These are phyloP conservation scores for Ophion costatus DNA, from an alignment of 2,888 invertebrate species.

Conservation along the genomic window DNA sequence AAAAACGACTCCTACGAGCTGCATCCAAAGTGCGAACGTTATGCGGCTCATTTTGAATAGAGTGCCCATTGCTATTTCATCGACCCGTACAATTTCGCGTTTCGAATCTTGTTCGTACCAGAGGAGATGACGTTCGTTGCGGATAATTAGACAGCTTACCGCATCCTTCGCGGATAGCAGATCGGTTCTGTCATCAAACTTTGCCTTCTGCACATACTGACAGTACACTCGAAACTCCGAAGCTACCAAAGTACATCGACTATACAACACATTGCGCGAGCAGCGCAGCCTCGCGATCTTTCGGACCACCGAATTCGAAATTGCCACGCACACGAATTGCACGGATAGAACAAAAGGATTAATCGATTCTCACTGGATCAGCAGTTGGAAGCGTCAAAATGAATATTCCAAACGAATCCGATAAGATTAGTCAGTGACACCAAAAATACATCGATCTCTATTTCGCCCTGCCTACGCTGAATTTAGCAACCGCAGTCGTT, in stretches of 20 bases:
- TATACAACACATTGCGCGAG: background rate
- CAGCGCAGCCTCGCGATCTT: background rate
- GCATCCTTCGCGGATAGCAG: background rate
- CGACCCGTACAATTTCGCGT: background rate
- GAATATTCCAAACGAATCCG: background rate
- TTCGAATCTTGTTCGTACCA: background rate
- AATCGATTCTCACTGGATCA: background rate
- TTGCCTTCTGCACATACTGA: background rate
- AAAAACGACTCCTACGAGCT: background rate
- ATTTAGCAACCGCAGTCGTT: background rate
- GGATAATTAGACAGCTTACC: background rate
- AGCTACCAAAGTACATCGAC: background rate
- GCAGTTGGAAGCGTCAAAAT: background rate
- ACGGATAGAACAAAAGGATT: background rate
- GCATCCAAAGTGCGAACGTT: background rate
- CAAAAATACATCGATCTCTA: background rate
- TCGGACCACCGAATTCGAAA: background rate
- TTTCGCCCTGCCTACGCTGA: background rate
- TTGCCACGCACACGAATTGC: background rate
- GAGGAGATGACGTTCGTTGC: background rate
- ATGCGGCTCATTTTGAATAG: background rate
- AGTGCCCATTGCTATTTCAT: background rate
- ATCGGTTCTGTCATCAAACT: background rate
- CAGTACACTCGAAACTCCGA: background rate
- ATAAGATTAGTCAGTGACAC: background rate